phyloP scores from a whole-genome alignment of 2,888 invertebrate genomes.

The Drosophila cognata region DNA sequence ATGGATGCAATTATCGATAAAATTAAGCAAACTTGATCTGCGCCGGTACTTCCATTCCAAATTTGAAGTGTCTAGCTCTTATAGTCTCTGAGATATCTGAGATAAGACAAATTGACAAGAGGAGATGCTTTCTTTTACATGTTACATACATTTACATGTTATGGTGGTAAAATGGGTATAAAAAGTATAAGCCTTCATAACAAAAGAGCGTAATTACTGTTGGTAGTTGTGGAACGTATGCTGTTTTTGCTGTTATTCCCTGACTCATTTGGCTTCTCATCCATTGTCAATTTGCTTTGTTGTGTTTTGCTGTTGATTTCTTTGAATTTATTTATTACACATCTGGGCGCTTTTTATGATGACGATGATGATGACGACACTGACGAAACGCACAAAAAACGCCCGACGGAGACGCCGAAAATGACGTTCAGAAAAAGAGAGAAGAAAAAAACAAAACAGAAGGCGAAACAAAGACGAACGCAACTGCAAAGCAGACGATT shows the following conservation, averaged over 20 bases:
- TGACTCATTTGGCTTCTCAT: constrained; percentile 58
- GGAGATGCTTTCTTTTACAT: background rate
- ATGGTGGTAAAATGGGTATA: background rate
- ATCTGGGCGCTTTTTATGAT: constrained; percentile 55
- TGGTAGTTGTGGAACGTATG: constrained; percentile 20
- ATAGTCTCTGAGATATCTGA: background rate
- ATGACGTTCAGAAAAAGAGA: constrained; percentile 31
- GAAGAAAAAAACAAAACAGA: constrained; percentile 10
- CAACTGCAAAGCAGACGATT: constrained; percentile 45
- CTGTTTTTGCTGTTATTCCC: constrained; percentile 39
- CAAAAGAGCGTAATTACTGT: constrained; percentile 16
- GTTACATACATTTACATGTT: background rate
- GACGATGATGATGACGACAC: constrained; percentile 11
- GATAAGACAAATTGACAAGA: background rate
- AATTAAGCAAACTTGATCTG: background rate
- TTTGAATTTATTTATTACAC: constrained; percentile 69
- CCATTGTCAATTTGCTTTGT: constrained; percentile 43
- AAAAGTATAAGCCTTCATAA: background rate
- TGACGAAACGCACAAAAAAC: constrained; percentile 1
- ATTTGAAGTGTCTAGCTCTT: background rate
- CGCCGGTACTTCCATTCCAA: background rate
- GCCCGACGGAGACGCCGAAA: constrained; percentile 11
- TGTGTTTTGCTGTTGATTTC: constrained; percentile 34
- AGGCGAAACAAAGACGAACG: constrained; percentile 18
- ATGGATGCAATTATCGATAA: background rate